A percentile compares a stretch with the other conserved stretches of the same genome.
phyloP scores from a whole-genome alignment of 2,797 vertebrate genomes.

The Pristis pectinata region DNA sequence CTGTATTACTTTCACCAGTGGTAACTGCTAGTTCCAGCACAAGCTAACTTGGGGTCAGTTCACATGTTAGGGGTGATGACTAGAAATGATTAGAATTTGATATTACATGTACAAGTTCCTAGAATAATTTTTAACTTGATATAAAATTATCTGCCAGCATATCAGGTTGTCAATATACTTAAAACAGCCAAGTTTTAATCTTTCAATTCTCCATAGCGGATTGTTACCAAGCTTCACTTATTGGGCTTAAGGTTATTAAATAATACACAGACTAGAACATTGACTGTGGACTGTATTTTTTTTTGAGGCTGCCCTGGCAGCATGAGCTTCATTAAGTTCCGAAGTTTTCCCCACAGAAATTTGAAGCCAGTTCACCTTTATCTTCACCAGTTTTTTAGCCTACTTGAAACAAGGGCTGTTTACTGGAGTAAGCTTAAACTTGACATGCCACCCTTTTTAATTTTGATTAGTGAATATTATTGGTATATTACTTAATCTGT shows the following conservation, averaged over 20 bases:
- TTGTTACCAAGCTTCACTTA: background rate
- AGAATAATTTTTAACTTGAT: background rate
- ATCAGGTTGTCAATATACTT: background rate
- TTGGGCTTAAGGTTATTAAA: background rate
- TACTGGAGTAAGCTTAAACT: background rate
- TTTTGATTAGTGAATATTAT: background rate
- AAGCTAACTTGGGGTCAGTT: background rate
- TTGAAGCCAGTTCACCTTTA: background rate
- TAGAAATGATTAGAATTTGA: no score
- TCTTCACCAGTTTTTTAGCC: background rate
- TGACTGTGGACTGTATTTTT: background rate
- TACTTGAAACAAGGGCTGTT: background rate
- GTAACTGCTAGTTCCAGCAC: background rate
- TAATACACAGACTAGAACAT: background rate
- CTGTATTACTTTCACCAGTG: background rate
- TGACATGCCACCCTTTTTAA: background rate
- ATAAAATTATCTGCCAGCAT: background rate
- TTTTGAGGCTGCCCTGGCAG: background rate
- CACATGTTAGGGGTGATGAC: no score
- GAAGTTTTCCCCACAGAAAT: background rate
- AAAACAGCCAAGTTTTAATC: background rate
- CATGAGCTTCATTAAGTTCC: background rate
- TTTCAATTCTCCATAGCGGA: background rate
- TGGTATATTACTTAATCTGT: background rate
- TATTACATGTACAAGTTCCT: no score